Evolutionary conservation across 2,888 invertebrate species (phyloP), one percentile per base, ranked within the genome.

Genomic region (Pammene fasciana): DNA sequence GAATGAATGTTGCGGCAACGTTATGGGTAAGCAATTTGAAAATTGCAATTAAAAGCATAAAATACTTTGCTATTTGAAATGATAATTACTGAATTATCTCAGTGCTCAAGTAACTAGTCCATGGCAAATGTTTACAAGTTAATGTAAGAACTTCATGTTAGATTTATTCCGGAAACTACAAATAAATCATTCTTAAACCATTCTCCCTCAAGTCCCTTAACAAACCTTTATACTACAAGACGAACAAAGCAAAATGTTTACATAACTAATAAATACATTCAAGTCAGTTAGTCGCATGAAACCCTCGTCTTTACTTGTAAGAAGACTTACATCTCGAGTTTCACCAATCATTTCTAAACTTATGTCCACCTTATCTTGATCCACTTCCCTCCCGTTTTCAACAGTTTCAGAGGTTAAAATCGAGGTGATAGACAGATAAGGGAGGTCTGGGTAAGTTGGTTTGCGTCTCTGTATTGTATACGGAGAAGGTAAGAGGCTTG

Each of bases 401-500:
- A 45, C 50, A 64, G 48, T 45, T 68, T 57, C 18, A 34, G 7
- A 11, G 26, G 38, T 48, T 50, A 52, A 34, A 57, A 68, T 18
- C 16, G 6, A 48, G 34, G 13, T 14, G 34, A 16, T n/a, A 45
- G 46, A 60, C 48, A 50, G 46, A 50, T 61, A 65, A 10, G 36
- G 18, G 50, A 14, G 71, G 14, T 71, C 71, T 55, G 16, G 6
- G n/a, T 50, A 57, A 14, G 50, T 10, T 68, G 71, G 71, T n/a
- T 8, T 26, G 14, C 2, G 50, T 13, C 45, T 34, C 59, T 59
- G 68, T 65, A 70, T 59, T 65, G 65, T 54, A 45, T 59, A 65
- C 59, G 80, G 77, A 79, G 79, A 76, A 80, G 81, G 82, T 85
- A 85, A 86, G 85, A 83, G 82, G 80, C 78, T 81, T 79, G 81